Conservation (phyloP, 2,113 vertebrate species). For the Calyptomena viridis region DNA sequence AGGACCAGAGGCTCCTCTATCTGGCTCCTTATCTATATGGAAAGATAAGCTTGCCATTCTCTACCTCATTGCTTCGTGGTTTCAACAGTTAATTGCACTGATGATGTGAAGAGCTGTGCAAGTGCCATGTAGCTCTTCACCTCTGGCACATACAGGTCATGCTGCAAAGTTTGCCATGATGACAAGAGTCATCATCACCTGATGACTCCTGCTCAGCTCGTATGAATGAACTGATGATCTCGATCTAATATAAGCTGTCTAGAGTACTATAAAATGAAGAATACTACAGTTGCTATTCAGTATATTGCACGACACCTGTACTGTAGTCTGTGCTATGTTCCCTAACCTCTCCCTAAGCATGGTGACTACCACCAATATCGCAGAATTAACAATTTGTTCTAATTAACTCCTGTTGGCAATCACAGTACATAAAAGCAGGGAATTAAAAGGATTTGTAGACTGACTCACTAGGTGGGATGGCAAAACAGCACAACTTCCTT, state of each 20-base stretch:
- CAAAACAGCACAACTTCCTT: not conserved
- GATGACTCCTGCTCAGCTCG: not conserved
- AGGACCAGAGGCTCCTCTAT: not conserved
- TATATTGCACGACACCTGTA: not conserved
- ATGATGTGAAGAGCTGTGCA: not conserved
- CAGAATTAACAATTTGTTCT: not conserved
- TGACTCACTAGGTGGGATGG: not conserved
- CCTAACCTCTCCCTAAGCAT: not conserved
- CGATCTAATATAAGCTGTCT: not conserved
- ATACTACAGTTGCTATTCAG: not conserved
- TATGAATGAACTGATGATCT: conserved; percentile 8
- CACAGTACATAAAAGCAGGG: not conserved
- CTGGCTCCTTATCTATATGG: not conserved
- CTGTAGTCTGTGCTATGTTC: not conserved
- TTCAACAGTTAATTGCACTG: not conserved
- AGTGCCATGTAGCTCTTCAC: not conserved
- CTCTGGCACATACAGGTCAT: not conserved
- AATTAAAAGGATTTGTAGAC: not conserved
- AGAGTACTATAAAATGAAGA: not conserved
- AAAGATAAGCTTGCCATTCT: not conserved
- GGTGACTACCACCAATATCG: not conserved
- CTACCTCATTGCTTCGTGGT: not conserved
- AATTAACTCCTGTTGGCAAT: not conserved
- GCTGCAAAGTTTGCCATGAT: not conserved
- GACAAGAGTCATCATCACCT: not conserved